A percentile compares a stretch with the other conserved stretches of the same genome.
These are phyloP conservation scores for Chrysomallon squamiferum DNA, from an alignment of 1,140 invertebrate genomes.

Conservation along the genomic window DNA sequence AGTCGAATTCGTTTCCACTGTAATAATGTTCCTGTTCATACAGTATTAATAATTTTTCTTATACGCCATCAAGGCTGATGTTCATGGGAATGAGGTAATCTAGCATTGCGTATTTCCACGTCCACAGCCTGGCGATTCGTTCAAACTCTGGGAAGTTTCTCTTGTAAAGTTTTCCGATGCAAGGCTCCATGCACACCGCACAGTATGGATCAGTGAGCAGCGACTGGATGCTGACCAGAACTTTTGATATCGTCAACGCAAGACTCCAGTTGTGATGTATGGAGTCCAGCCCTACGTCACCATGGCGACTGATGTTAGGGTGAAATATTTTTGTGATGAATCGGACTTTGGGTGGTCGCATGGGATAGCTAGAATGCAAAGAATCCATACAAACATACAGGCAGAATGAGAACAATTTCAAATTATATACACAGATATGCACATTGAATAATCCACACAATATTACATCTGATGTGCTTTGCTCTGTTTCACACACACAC, in stretches of 20 bases:
- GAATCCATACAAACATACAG: no score
- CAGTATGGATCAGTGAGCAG: conserved; percentile 92
- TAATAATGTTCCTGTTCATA: no score
- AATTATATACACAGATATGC: no score
- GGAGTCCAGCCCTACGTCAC: conserved; percentile 94
- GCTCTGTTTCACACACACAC: not conserved
- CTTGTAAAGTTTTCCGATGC: conserved; percentile 81
- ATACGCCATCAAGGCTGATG: conserved; percentile 48
- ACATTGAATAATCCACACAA: no score
- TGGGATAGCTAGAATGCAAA: conserved; percentile 77
- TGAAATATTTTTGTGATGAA: conserved; percentile 81
- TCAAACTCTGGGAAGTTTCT: conserved; percentile 80
- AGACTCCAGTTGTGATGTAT: conserved; percentile 96
- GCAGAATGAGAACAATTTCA: no score
- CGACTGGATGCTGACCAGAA: conserved; percentile 74
- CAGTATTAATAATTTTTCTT: no score
- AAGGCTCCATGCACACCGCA: conserved; percentile 90
- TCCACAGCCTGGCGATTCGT: conserved; percentile 83
- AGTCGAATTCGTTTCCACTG: no score
- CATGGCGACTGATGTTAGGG: conserved; percentile 93
- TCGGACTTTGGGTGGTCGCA: conserved; percentile 84
- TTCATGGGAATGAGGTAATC: conserved; percentile 66
- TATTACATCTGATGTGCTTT: no score
- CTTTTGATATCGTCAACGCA: conserved; percentile 88
- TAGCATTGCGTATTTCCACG: conserved; percentile 92